Evolutionary conservation across 2,888 invertebrate genomes (phyloP), one percentile per base, ranked within the genome.

Genomic region (Mimas tiliae): DNA sequence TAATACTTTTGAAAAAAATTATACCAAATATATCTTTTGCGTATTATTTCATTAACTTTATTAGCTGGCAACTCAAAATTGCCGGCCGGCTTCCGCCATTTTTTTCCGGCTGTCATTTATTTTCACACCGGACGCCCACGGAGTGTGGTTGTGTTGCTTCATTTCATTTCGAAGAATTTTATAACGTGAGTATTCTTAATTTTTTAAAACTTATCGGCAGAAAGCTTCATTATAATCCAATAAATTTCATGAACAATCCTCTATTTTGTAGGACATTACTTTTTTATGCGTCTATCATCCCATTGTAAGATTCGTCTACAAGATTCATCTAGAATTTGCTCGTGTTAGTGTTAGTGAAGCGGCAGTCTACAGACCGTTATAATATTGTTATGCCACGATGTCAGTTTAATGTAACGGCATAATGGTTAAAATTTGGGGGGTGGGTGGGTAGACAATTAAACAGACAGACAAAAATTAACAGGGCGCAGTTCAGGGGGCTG

Each of bases 101-200:
- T 12, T 42, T 48, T 58, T 58, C 34, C 47, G 9, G 19, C 55
- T 51, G 62, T 63, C 64, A 62, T 67, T 69, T 64, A 66, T 63
- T 65, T 65, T 53, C 65, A 45, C 62, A 64, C 68, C 69, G 68
- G 48, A 67, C 72, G 70, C 69, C 67, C 62, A 68, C 68, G 45
- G 21, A 19, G 63, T 50, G 68, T 21, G 68, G 27, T 68, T 66
- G 68, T 68, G 62, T 62, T 63, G 58, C 58, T 58, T 42, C 53
- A 47, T 16, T 21, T 50, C 62, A 65, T 64, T 63, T 21, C 63
- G 21, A 48, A 52, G 45, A 65, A 51, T 64, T 55, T 63, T 19
- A 11, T 19, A 14, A 67, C 65, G 71, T 71, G 67, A 71, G 71
- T 71, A 50, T 55, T 33, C 45, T 42, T 52, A 33, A 19, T 9